Percentiles rank a stretch among this genome's conserved stretches.
Conservation (phyloP, 2,888 invertebrate species). For the Scelioninae gen. 2 region DNA sequence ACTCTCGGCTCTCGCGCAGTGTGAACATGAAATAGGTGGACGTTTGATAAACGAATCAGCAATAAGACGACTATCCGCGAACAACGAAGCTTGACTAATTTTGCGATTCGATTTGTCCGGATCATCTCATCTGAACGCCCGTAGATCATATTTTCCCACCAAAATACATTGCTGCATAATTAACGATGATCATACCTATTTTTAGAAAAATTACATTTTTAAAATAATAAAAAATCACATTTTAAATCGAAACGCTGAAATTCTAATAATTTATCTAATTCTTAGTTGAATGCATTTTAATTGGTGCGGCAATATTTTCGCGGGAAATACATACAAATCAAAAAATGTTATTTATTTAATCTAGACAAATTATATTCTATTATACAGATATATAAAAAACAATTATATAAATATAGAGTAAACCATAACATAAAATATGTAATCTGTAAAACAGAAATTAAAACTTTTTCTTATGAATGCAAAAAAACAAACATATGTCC, state of each 20-base stretch:
- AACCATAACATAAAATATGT: too few species aligned
- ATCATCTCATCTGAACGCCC: conserved; percentile 30
- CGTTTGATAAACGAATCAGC: conserved; percentile 61
- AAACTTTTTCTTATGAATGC: too few species aligned
- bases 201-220: too few species aligned
- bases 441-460: too few species aligned
- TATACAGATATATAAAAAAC: too few species aligned
- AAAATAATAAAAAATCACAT: neutral
- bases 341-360: too few species aligned
- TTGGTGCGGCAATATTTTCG: neutral
- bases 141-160: conserved; percentile 23
- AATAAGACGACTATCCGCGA: conserved; percentile 56
- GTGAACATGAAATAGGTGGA: conserved; percentile 59
- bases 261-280: neutral
- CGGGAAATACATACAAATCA: neutral
- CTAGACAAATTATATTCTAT: too few species aligned
- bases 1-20: conserved; percentile 50
- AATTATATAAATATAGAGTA: too few species aligned
- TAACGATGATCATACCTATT: too few species aligned
- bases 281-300: too few species aligned
- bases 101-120: conserved; percentile 49
- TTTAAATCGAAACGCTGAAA: neutral
- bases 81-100: conserved; percentile 57
- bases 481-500: too few species aligned
- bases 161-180: too few species aligned